Percentiles rank a stretch among this genome's conserved stretches.
Conservation (phyloP, 2,888 invertebrate species). For the Altica lythri region DNA sequence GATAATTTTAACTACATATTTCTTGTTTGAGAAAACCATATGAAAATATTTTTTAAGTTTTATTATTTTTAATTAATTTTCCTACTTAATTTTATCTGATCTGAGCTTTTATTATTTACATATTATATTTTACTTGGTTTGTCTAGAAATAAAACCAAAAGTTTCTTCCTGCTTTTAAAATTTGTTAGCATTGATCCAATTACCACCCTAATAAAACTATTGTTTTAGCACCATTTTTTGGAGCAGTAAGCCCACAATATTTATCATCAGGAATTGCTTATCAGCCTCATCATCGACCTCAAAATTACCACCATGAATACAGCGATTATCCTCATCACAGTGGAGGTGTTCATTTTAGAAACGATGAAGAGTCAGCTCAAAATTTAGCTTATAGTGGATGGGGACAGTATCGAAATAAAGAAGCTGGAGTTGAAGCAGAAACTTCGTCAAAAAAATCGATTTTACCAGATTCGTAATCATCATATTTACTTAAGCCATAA, state of each 20-base stretch:
- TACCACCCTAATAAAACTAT: too few species aligned
- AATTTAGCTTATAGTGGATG: slow-evolving; percentile 78
- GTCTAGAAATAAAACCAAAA: too few species aligned
- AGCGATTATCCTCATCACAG: slow-evolving; percentile 41
- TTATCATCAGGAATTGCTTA: slow-evolving; percentile 76
- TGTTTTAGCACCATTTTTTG: slow-evolving; percentile 34
- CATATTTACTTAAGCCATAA: not conserved
- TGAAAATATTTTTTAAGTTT: too few species aligned
- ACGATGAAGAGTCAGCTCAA: slow-evolving; percentile 63
- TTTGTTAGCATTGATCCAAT: slow-evolving; percentile 1
- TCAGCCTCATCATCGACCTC: slow-evolving; percentile 59
- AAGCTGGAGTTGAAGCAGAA: slow-evolving; percentile 57
- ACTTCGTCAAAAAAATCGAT: slow-evolving; percentile 54
- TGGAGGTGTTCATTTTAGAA: slow-evolving; percentile 68
- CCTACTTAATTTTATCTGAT: too few species aligned
- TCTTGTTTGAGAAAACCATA: too few species aligned
- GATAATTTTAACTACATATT: too few species aligned
- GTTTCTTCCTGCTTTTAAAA: not conserved
- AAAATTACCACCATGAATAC: slow-evolving; percentile 56
- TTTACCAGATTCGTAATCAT: slow-evolving; percentile 56
- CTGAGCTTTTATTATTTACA: too few species aligned
- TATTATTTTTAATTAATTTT: too few species aligned
- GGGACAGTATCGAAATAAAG: slow-evolving; percentile 62
- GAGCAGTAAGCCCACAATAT: slow-evolving; percentile 66
- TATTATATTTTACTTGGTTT: too few species aligned